phyloP scores from a whole-genome alignment of 2,113 vertebrate genomes.

The Tringa solitaria region DNA sequence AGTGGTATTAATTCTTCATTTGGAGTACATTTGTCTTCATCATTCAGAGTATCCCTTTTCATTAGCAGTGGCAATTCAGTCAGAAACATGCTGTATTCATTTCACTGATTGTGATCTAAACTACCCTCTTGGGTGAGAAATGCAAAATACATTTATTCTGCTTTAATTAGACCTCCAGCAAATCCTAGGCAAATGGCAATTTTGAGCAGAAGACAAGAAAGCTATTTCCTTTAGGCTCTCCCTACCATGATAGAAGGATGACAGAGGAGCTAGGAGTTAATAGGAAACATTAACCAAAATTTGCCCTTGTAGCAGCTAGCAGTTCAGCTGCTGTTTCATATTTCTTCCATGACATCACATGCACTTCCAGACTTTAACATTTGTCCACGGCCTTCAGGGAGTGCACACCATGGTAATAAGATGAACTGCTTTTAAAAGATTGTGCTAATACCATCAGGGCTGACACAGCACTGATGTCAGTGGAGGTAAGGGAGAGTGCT shows the following conservation, averaged over 20 bases:
- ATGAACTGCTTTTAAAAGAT: slow-evolving; percentile 33
- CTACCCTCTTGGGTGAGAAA: slow-evolving; percentile 23
- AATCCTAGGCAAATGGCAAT: neutral
- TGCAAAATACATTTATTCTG: slow-evolving; percentile 46
- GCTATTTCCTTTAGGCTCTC: slow-evolving; percentile 1
- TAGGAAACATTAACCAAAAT: slow-evolving; percentile 48
- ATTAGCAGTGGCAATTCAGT: slow-evolving; percentile 11
- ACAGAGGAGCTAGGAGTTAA: slow-evolving; percentile 48
- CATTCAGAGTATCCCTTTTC: neutral
- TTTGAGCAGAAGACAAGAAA: neutral
- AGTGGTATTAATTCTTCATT: slow-evolving; percentile 29
- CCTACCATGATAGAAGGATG: neutral
- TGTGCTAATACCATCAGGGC: slow-evolving; percentile 23
- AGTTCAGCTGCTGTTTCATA: slow-evolving; percentile 20
- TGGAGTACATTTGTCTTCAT: slow-evolving; percentile 39
- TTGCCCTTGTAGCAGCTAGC: slow-evolving; percentile 38
- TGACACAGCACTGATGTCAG: slow-evolving; percentile 47
- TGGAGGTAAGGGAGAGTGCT: neutral
- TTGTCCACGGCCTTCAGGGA: slow-evolving; percentile 39
- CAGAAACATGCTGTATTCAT: neutral
- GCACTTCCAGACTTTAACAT: neutral
- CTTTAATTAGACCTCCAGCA: slow-evolving; percentile 45
- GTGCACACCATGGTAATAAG: slow-evolving; percentile 1
- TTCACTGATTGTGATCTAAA: slow-evolving; percentile 42
- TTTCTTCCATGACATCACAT: slow-evolving; percentile 34